Evolutionary conservation across 2,113 vertebrate genomes (phyloP).

Genomic region (Nesoenas mayeri): DNA sequence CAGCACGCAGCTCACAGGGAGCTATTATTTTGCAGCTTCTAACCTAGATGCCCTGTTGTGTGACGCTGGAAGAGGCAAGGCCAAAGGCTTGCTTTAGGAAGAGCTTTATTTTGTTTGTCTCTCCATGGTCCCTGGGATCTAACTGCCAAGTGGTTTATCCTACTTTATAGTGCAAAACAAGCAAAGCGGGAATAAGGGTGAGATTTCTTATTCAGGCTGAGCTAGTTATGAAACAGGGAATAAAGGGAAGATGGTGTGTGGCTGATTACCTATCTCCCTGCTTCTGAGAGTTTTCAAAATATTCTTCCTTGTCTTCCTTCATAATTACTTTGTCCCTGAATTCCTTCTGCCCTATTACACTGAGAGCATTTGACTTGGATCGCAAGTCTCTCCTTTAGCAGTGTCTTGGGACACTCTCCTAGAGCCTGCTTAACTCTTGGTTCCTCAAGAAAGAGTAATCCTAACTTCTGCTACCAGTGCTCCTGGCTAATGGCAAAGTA

Average conservation of each 20-base stretch:
- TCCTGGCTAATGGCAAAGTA: slow-evolving; percentile 25
- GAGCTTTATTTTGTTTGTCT: background rate
- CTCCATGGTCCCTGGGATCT: background rate
- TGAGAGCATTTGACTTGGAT: background rate
- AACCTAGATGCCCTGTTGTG: background rate
- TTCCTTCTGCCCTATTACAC: background rate
- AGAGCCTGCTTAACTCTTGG: background rate
- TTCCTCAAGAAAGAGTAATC: slow-evolving; percentile 2
- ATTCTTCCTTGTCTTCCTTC: background rate
- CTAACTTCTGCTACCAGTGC: slow-evolving; percentile 5
- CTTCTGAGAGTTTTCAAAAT: background rate
- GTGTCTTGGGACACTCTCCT: background rate
- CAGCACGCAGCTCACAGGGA: background rate
- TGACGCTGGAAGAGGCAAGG: background rate
- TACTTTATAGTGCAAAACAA: background rate
- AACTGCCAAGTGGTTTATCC: background rate
- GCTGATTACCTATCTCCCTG: background rate
- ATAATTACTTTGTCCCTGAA: background rate
- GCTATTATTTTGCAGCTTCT: slow-evolving; percentile 25
- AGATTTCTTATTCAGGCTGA: background rate
- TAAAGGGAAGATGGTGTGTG: background rate
- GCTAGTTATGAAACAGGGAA: background rate
- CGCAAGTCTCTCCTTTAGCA: background rate
- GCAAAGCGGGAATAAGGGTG: background rate
- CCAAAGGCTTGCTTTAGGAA: background rate